Base-by-base conservation (phyloP, 1,140 invertebrate genomes). In the Conopomorpha cramerella region DNA sequence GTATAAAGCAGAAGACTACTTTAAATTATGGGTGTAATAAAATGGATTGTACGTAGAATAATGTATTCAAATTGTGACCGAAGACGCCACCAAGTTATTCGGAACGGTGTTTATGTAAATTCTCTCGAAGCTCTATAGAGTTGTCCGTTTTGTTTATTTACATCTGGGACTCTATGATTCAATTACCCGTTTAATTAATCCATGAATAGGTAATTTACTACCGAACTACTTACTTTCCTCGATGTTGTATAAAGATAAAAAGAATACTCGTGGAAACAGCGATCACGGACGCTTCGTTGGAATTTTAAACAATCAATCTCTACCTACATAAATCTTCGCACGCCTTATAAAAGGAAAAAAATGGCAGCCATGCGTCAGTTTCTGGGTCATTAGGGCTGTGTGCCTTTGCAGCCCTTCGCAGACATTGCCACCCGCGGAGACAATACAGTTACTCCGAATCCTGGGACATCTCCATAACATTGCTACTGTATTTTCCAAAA, bases 71-170 rank as follows among this genome's bases (percentile, higher is more conserved):
- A 58, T 48, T 55, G 55, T 53, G 48, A 54, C 49, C 39, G 46
- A 37, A 36, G 50, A 55, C 40, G 45, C 51, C 49, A 57, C 49
- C 32, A 28, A 36, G 48, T 45, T 39, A 33, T 47, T 55, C 51
- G 43, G 50, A 55, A 31, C 45, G 55, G 57, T 72, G 61, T 68
- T 68, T 62, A 72, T 68, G 67, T 61, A 58, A 72, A 72, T 67
- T 36, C 29, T 39, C 25, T 40, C 50, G 39, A 33, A 38, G 44
- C 43, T 51, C 49, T 59, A 72, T 72, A 59, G 49, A 68, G 64
- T 62, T 53, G 55, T 66, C 56, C 36, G 45, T 46, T 48, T 50
- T 32, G 34, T 54, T 54, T 52, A 52, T 46, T 28, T 43, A 37
- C 12, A 15, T 39, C 4, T 23, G 19, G 19, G 19, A 10, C 19